Conservation (phyloP, 2,113 vertebrate genomes). For the Scortum barcoo region DNA sequence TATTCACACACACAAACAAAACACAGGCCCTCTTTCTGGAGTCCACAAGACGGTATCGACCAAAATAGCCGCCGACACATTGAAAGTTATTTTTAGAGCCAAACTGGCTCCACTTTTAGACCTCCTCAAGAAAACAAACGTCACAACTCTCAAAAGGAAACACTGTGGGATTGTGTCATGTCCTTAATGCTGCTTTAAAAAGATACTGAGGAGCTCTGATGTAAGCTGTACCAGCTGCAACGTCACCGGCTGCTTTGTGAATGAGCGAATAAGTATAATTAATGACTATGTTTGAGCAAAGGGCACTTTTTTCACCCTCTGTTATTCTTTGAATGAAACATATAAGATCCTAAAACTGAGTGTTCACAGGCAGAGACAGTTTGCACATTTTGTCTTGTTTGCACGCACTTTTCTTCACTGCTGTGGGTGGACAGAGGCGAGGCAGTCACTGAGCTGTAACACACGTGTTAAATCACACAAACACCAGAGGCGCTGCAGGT, state of each 20-base stretch:
- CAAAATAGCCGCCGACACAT: slow-evolving; percentile 47
- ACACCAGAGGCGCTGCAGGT: neutral
- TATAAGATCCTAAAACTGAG: too few relatives aligned
- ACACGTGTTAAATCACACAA: neutral
- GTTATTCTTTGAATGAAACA: neutral
- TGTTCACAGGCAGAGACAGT: too few relatives aligned
- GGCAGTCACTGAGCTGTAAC: neutral
- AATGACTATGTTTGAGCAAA: neutral
- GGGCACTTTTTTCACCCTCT: neutral
- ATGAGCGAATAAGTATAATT: neutral
- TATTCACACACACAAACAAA: slow-evolving; percentile 49
- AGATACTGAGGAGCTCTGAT: slow-evolving; percentile 5
- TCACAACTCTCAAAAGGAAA: slow-evolving; percentile 14
- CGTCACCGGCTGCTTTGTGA: slow-evolving; percentile 14
- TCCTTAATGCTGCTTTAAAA: neutral
- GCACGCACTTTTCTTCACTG: neutral
- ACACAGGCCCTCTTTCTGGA: slow-evolving; percentile 33
- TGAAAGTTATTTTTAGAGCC: slow-evolving; percentile 73
- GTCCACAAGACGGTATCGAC: neutral
- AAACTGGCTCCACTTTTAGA: slow-evolving; percentile 45
- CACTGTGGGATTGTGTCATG: slow-evolving; percentile 16
- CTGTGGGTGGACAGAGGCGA: too few relatives aligned
- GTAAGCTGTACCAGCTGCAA: neutral
- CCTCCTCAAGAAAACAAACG: slow-evolving; percentile 19
- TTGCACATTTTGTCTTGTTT: neutral